Evolutionary conservation across 2,797 vertebrate species (phyloP).

Genomic region (Macrochelys suwanniensis): DNA sequence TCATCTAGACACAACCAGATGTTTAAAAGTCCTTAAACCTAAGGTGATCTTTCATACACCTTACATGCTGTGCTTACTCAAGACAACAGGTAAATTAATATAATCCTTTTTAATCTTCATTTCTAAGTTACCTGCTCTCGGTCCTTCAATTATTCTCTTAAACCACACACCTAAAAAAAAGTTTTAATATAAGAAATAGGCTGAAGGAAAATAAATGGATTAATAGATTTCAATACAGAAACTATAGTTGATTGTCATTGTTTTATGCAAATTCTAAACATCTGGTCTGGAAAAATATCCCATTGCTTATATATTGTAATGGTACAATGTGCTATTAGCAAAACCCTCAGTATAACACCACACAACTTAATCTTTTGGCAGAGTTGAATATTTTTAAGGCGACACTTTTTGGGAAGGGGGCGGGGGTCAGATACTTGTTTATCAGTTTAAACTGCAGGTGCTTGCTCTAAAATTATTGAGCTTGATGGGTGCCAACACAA

Average conservation of each 20-base stretch:
- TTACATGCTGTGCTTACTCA: neutral
- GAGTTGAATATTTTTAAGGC: neutral
- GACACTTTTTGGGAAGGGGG: neutral
- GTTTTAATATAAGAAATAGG: neutral
- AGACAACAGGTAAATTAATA: neutral
- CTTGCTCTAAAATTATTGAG: conserved; percentile 9
- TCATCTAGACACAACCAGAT: neutral
- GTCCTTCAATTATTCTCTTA: neutral
- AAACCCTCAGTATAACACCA: neutral
- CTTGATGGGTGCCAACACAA: conserved; percentile 34
- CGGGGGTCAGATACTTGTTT: neutral
- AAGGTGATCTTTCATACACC: neutral
- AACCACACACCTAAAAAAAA: accelerated
- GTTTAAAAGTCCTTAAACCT: neutral
- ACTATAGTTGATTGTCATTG: neutral
- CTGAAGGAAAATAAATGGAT: neutral
- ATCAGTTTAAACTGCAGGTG: conserved; percentile 3
- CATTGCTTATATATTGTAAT: accelerated
- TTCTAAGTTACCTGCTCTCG: neutral
- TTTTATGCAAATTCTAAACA: neutral
- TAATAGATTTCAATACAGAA: neutral
- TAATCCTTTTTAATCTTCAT: neutral
- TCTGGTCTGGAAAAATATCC: neutral
- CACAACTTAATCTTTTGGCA: neutral
- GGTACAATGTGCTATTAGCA: neutral